Base-by-base conservation (phyloP, 2,888 invertebrate genomes). In the Leucoma salicis region DNA sequence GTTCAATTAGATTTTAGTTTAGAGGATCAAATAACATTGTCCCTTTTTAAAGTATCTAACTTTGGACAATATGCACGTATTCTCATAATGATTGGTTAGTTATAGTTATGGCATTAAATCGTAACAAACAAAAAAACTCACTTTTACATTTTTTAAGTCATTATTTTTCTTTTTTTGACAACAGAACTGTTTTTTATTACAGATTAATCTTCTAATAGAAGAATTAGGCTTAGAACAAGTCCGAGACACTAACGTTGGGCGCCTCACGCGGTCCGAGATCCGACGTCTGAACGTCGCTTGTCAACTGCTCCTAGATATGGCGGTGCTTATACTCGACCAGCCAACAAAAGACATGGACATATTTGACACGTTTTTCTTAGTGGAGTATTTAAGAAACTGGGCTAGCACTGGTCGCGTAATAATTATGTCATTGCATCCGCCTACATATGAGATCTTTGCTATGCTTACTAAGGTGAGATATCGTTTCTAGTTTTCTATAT, bases 301-400 rank as follows among this genome's bases (percentile, higher is more conserved):
- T 66, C 96, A 97, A 62, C 88, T 98, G 25, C 83, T 97, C 28
- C 91, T 97, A 21, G 96, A 97, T 71, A 95, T 96, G 57, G 96
- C 97, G 46, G 92, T 98, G 31, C 90, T 98, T 0, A 92, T 97
- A 16, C 86, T 98, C 42, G 97, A 98, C 77, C 95, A 97, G 80
- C 96, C 97, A 0, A 95, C 96, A 0, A 92, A 93, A 65, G 95
- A 95, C 42, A 95, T 97, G 93, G 98, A 98, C 70, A 97, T 98
- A 52, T 98, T 98, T 66, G 98, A 98, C 70, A 97, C 97, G 0
- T 98, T 98, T 82, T 98, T 98, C 79, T 82, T 98, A 35, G 95
- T 98, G 42, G 98, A 98, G 77, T 98, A 97, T 78, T 85, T 98
- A 55, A 92, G 97, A 53, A 97, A 97, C 75, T 98, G 98, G 96